Base-by-base conservation (phyloP, 2,888 invertebrate genomes). In the Geophilus truncorum region DNA sequence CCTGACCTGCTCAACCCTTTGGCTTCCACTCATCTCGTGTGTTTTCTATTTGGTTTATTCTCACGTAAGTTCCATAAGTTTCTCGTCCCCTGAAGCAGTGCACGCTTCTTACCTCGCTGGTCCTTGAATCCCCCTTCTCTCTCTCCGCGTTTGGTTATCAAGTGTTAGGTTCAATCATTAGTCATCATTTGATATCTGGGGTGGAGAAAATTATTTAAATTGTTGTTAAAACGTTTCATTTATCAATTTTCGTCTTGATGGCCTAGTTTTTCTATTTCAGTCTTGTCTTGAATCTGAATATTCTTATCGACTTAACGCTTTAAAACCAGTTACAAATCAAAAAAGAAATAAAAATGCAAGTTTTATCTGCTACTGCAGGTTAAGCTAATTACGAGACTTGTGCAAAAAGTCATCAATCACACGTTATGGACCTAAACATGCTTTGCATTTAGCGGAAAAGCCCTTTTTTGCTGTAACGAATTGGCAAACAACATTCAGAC, bases 21-120 rank as follows among this genome's bases (percentile, higher is more conserved):
- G 21, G 23, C 57, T 62, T 23, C 57, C 57, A 40, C 40, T 40
- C 57, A 62, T 62, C 57, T n/a, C 18, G 18, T 57, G 40, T 40
- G 15, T 40, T 40, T 40, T 40, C 36, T 23, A 62, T 62, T 21
- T 62, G 23, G 21, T 62, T 62, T 62, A 62, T 62, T 62, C 57
- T 62, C 57, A 62, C 57, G 57, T 23, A 36, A 40, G 10, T 62
- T 62, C 57, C 57, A 62, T 62, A 62, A 62, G 57, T 62, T 62
- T 23, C 57, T 62, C 18, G 21, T 62, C 57, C 57, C 57, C 57
- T 18, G 21, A 62, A 62, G 57, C 57, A 23, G 57, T 62, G 40
- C 40, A 40, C 40, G 40, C 40, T 62, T 62, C 57, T 62, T 62
- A 62, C 57, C 57, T 62, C n/a, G n/a, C n/a, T 62, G 7, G 57